Base-by-base conservation (phyloP, 2,797 vertebrate genomes). In the Podarcis siculus region DNA sequence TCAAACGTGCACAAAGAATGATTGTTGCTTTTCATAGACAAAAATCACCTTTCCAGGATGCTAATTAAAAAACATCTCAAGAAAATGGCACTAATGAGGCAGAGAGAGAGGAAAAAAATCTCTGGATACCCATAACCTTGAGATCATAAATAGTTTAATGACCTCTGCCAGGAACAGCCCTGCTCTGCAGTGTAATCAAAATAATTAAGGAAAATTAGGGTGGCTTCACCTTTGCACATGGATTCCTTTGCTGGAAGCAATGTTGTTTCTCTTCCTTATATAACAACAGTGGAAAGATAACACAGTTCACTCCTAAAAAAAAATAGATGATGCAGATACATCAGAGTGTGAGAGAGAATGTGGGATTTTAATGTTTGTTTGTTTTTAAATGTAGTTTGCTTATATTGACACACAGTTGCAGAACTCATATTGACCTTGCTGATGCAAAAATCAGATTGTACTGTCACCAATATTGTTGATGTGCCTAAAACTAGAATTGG, bases 31-130 rank as follows among this genome's bases (percentile, higher is more conserved):
- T 49, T 82, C 27, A 37, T 0, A 0, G 9, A 75, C 2, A 0
- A 61, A 87, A 37, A 21, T 19, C 73, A 61, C n/a, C 13, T 91
- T 58, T 91, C 75, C 85, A 83, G 82, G 15, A 55, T n/a, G 21
- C 37, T 80, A 15, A 82, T 85, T 82, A 78, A 72, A 55, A 61
- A 61, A n/a, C 23, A 10, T 32, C 30, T 49, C 19, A 32, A 72
- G 67, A 21, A n/a, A 42, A 45, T 25, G n/a, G 69, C 69, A 8
- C 45, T 58, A 37, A 2, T 30, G 13, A 32, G 86, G 27, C 0
- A 19, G 21, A 0, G 80, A 92, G 49, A 17, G 21, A 0, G 76
- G 77, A 89, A 37, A 4, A 61, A 58, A 35, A 88, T 58, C 67
- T 7, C 21, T 39, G 67, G 66, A 81, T 87, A 58, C 73, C 78